Evolutionary conservation across 2,888 invertebrate genomes (phyloP).

Genomic region (Prostheceraeus crozeri): DNA sequence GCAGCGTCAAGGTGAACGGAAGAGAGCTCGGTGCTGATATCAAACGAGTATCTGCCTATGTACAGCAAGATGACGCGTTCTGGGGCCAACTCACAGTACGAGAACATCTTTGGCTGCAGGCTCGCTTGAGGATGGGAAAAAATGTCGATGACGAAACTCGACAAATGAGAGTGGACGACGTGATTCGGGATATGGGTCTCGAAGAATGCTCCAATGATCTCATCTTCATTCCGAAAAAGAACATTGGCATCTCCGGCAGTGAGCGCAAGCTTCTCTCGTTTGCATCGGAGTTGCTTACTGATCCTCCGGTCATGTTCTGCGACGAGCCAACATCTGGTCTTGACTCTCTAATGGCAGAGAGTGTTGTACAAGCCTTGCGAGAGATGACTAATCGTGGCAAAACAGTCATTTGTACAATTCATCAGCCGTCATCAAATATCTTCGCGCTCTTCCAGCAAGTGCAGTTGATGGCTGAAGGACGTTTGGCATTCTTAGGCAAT

Average conservation of each 20-base stretch:
- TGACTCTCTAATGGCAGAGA: slow-evolving; percentile 26
- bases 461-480: slow-evolving; percentile 76
- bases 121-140: slow-evolving; percentile 32
- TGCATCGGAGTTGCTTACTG: slow-evolving; percentile 59
- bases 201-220: slow-evolving; percentile 5
- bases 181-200: slow-evolving; percentile 15
- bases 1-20: slow-evolving; percentile 32
- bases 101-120: slow-evolving; percentile 34
- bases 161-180: slow-evolving; percentile 23
- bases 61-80: slow-evolving; percentile 33
- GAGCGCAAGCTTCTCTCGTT: slow-evolving; percentile 89
- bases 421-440: slow-evolving; percentile 65
- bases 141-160: neutral
- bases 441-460: slow-evolving; percentile 43
- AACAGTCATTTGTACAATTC: slow-evolving; percentile 82
- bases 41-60: slow-evolving; percentile 30
- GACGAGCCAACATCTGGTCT: slow-evolving; percentile 33
- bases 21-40: slow-evolving; percentile 21
- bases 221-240: slow-evolving; percentile 66
- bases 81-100: slow-evolving; percentile 23
- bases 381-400: slow-evolving; percentile 1
- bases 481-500: slow-evolving; percentile 73
- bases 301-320: slow-evolving; percentile 26
- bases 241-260: slow-evolving; percentile 75
- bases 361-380: slow-evolving; percentile 3